Evolutionary conservation across 2,888 invertebrate genomes (phyloP), one percentile per base, ranked within the genome.

Genomic region (Plebejus argus): DNA sequence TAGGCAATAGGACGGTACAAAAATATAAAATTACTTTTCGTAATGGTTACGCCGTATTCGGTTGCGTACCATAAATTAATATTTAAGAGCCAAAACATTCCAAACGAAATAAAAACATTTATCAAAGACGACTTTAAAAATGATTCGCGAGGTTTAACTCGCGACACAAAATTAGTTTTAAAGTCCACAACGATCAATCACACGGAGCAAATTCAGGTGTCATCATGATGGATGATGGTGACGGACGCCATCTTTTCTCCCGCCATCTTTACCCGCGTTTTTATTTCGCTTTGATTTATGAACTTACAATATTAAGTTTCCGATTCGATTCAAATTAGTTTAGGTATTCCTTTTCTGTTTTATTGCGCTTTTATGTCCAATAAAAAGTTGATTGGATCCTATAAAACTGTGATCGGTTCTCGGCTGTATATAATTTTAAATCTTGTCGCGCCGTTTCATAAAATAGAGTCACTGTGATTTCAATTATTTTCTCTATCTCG

Each of bases 281-380:
- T 66, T 33, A 79, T 81, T 82, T 78, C 74, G 61, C 75, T 66
- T 77, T 80, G 81, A 82, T 82, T 83, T 82, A 82, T 83, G 82
- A 81, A 78, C 79, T 80, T 75, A 80, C 79, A 81, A 79, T 81
- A 82, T 81, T 81, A 80, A 80, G 79, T 78, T 79, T 81, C 76
- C 76, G 33, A 78, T 78, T 77, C 76, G 76, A 49, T 76, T 49
- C 58, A 35, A 72, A 61, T 78, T 61, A 72, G 79, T 70, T 78
- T 77, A 71, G 71, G 70, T n/a, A 71, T 71, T 39, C 71, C 71
- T 71, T 39, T n/a, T 18, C 71, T 39, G 39, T 71, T 71, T 71
- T 71, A 71, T 71, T 71, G 71, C 71, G 39, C 71, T 71, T 71
- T 71, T 71, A 71, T 39, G 20, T 71, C 39, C 39, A 71, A 71